A percentile compares a stretch with the other conserved stretches of the same genome.
Conservation (phyloP, 2,797 vertebrate species). For the Apogon hyalosoma region DNA sequence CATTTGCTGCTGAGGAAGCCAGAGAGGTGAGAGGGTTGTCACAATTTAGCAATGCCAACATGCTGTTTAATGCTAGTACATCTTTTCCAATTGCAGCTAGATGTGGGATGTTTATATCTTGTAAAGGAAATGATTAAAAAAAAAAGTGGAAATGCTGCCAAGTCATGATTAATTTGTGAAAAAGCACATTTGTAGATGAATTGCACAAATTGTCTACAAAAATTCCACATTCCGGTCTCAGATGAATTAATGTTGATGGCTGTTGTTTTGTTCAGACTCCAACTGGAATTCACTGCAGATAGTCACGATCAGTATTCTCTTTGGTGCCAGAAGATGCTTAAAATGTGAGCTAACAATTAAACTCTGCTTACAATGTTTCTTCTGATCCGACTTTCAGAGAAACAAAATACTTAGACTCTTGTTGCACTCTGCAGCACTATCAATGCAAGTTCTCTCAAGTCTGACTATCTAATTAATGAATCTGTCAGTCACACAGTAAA, state of each 20-base stretch:
- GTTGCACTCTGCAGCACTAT: not conserved
- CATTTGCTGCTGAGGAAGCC: slow-evolving; percentile 9
- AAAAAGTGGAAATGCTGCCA: slow-evolving; percentile 26
- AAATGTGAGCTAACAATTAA: slow-evolving; percentile 6
- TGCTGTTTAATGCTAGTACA: slow-evolving; percentile 28
- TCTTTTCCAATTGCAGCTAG: slow-evolving; percentile 30
- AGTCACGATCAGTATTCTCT: slow-evolving; percentile 8
- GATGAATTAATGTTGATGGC: slow-evolving; percentile 8
- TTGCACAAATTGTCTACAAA: slow-evolving; percentile 21
- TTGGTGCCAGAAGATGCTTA: slow-evolving; percentile 12
- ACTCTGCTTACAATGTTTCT: slow-evolving; percentile 5
- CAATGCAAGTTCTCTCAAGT: slow-evolving; percentile 1
- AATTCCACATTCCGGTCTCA: slow-evolving; percentile 23
- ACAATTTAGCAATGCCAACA: slow-evolving; percentile 41
- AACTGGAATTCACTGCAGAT: slow-evolving; percentile 5
- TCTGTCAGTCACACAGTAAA: slow-evolving; percentile 16
- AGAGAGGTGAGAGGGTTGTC: slow-evolving; percentile 16
- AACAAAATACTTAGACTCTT: slow-evolving; percentile 20
- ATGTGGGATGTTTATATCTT: slow-evolving; percentile 40
- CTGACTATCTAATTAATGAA: slow-evolving; percentile 6
- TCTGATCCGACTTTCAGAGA: not conserved
- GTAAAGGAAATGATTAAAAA: slow-evolving; percentile 26
- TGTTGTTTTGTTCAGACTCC: slow-evolving; percentile 31
- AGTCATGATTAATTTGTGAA: slow-evolving; percentile 31
- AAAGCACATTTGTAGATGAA: slow-evolving; percentile 41